Evolutionary conservation across 2,888 invertebrate species (phyloP).

Genomic region (Acleris emargana): DNA sequence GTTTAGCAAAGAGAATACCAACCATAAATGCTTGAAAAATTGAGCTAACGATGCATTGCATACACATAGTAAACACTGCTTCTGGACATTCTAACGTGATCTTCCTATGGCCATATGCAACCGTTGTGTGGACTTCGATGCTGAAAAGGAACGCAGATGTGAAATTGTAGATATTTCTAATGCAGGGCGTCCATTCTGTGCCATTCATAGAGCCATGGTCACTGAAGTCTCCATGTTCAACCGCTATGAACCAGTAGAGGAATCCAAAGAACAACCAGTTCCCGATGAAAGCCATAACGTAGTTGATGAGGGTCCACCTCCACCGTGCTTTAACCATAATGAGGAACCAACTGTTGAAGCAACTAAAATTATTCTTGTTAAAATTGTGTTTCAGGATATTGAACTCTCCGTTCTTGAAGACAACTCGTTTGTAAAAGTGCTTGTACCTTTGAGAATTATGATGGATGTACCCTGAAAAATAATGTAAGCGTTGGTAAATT

Average conservation of each 20-base stretch:
- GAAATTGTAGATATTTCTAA: conserved; percentile 93
- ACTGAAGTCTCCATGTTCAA: conserved; percentile 93
- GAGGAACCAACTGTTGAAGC: conserved; percentile 91
- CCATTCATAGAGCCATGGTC: conserved; percentile 83
- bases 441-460: conserved; percentile 42
- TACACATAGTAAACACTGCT: conserved; percentile 96
- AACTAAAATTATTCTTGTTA: conserved; percentile 82
- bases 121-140: conserved; percentile 97
- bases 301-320: conserved; percentile 95
- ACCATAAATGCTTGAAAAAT: conserved; percentile 92
- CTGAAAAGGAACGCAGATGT: conserved; percentile 97
- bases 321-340: conserved; percentile 93
- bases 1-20: conserved; percentile 97
- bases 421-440: conserved; percentile 77
- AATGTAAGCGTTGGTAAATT: no score
- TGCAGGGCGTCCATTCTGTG: conserved; percentile 91
- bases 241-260: conserved; percentile 95
- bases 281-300: conserved; percentile 91
- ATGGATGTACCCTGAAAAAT: conserved; percentile 42
- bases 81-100: conserved; percentile 97
- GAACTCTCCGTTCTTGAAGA: conserved; percentile 94
- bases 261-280: conserved; percentile 95
- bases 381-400: conserved; percentile 89
- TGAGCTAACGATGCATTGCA: conserved; percentile 96
- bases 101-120: conserved; percentile 92